A percentile compares a stretch with the other conserved stretches of the same genome.
phyloP scores from a whole-genome alignment of 2,797 vertebrate genomes.

The Malacoctenus gilli region DNA sequence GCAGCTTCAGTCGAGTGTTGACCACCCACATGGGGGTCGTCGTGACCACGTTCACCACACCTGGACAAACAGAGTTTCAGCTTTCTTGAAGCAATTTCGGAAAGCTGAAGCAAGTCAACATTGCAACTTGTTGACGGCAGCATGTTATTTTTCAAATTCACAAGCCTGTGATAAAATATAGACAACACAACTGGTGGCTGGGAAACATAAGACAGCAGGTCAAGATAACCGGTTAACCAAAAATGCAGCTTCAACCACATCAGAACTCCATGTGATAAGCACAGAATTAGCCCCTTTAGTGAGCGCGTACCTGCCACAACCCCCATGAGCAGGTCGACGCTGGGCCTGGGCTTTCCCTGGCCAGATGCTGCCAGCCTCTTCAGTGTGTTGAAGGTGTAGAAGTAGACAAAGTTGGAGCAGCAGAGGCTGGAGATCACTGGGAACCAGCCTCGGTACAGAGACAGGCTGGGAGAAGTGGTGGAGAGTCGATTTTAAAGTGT shows the following conservation, averaged over 20 bases:
- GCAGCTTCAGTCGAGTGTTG: slow-evolving; percentile 86
- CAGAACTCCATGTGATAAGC: background rate
- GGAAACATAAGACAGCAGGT: too few species aligned
- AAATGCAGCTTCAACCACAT: too few species aligned
- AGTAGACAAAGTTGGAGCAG: slow-evolving; percentile 88
- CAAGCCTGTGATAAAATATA: too few species aligned
- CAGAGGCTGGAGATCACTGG: slow-evolving; percentile 87
- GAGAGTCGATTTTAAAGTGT: slow-evolving; percentile 1
- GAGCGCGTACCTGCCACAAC: slow-evolving; percentile 76
- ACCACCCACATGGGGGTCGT: slow-evolving; percentile 89
- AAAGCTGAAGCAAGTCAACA: too few species aligned
- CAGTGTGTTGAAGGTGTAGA: slow-evolving; percentile 86
- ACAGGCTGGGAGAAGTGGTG: slow-evolving; percentile 63
- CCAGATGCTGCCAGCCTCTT: slow-evolving; percentile 69
- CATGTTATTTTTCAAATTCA: too few species aligned
- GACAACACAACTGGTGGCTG: too few species aligned
- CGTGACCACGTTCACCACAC: slow-evolving; percentile 83
- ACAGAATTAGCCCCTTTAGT: background rate
- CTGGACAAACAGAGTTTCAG: slow-evolving; percentile 47
- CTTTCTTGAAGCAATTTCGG: too few species aligned
- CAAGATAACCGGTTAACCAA: too few species aligned
- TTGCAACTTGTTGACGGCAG: too few species aligned
- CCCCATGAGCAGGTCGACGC: slow-evolving; percentile 82
- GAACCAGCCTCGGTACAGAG: slow-evolving; percentile 87
- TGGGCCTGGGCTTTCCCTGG: slow-evolving; percentile 60